Conservation (phyloP, 2,888 invertebrate species). For the Limnephilus auricula region DNA sequence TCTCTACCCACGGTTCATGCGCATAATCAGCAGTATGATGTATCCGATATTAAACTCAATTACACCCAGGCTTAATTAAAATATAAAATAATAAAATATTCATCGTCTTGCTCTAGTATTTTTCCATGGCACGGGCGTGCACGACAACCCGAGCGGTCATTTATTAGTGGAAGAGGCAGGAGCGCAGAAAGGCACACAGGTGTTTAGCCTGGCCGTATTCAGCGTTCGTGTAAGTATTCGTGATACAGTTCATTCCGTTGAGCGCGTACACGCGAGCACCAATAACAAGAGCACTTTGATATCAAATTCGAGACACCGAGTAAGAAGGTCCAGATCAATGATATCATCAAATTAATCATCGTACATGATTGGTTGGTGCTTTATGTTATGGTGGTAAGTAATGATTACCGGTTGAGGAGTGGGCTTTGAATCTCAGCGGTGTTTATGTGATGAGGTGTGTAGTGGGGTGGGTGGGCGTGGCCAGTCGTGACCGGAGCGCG, state of each 20-base stretch:
- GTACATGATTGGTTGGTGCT: background rate
- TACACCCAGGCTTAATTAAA: conserved; percentile 5
- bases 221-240: conserved; percentile 29
- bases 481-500: conserved; percentile 62
- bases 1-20: background rate
- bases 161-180: conserved; percentile 51
- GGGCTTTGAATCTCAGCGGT: conserved; percentile 2
- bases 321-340: background rate
- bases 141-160: conserved; percentile 54
- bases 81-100: conserved; percentile 46
- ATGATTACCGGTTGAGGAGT: conserved; percentile 25
- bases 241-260: conserved; percentile 47
- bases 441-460: conserved; percentile 25
- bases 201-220: conserved; percentile 42
- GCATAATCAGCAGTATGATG: background rate
- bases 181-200: conserved; percentile 52
- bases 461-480: conserved; percentile 60
- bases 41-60: conserved; percentile 6
- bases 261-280: background rate
- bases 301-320: background rate
- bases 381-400: conserved; percentile 12
- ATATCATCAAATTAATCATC: background rate
- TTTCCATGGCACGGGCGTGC: conserved; percentile 53
- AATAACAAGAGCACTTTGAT: background rate
- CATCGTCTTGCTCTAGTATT: conserved; percentile 52